Base-by-base conservation (phyloP, 2,113 vertebrate genomes). In the Elanus axillaris region DNA sequence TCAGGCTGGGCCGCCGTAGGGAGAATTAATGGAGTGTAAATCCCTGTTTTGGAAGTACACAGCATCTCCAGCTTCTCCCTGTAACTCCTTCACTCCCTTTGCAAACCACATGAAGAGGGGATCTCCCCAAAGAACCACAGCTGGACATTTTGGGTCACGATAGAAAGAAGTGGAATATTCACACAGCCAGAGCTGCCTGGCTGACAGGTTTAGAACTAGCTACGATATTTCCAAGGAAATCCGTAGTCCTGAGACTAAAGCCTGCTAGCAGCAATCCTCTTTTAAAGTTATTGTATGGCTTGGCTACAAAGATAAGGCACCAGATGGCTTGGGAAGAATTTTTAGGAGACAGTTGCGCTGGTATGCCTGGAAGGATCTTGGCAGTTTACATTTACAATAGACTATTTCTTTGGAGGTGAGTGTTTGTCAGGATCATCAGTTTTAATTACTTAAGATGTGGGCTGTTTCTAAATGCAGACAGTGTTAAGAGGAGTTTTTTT, bases 271-370 rank as follows among this genome's bases (percentile, higher is more conserved):
- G 48, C 82, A 86, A 78, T 59, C 74, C 80, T 92, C 86, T 91
- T 94, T 87, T 77, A 96, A 98, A 98, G 96, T 97, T 95, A 84
- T 11, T 95, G 94, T 97, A 86, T 90, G 66, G 73, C 68, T 96
- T 97, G 96, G 90, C 96, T 89, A 78, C 88, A 93, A 95, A 96
- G 94, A 97, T 94, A 95, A 93, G 96, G 60, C 86, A 94, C 96
- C 96, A 98, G 96, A 94, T 96, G 95, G 96, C 90, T 97, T 96
- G 85, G 72, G 89, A 97, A 97, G 96, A 97, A 94, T 96, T 97
- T 97, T 97, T 97, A 97, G 97, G 94, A 97, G 95, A 90, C 7
- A 55, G 66, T 95, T 84, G 16, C 77, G 76, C 72, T 97, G 72
- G 94, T 96, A 90, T 95, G 88, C 86, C 89, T 95, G 86, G 66